phyloP scores from a whole-genome alignment of 2,888 invertebrate genomes.

The Pyralis farinalis region DNA sequence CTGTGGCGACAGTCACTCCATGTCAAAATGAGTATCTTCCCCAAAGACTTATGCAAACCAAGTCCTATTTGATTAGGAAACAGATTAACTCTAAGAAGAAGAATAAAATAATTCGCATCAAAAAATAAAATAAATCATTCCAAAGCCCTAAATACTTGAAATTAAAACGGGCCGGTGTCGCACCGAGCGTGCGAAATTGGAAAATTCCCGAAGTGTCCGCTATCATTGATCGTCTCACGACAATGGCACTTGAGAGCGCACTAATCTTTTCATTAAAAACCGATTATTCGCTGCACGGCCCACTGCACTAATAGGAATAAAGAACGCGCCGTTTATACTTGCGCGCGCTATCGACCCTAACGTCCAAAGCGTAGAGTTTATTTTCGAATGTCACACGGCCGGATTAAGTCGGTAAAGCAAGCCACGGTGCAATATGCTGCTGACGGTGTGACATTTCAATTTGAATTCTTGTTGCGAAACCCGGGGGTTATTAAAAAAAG shows the following conservation, averaged over 20 bases:
- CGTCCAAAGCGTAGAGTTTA: slow-evolving; percentile 24
- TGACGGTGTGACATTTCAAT: slow-evolving; percentile 74
- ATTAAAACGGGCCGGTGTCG: slow-evolving; percentile 30
- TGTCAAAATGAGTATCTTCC: no score
- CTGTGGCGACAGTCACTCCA: no score
- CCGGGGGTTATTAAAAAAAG: slow-evolving; percentile 55
- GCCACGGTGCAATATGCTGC: slow-evolving; percentile 57
- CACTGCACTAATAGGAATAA: slow-evolving; percentile 74
- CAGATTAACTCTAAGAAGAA: no score
- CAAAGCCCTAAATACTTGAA: slow-evolving; percentile 2
- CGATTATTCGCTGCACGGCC: slow-evolving; percentile 75
- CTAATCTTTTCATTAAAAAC: slow-evolving; percentile 81
- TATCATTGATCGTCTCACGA: slow-evolving; percentile 58
- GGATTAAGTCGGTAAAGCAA: slow-evolving; percentile 24
- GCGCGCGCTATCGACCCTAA: slow-evolving; percentile 26
- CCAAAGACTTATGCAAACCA: no score
- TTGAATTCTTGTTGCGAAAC: slow-evolving; percentile 65
- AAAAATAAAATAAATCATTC: neutral
- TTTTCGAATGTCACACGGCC: slow-evolving; percentile 18
- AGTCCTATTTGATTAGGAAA: no score
- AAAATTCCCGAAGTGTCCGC: slow-evolving; percentile 69
- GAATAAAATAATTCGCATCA: no score
- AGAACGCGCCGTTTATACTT: slow-evolving; percentile 36
- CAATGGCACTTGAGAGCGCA: slow-evolving; percentile 55
- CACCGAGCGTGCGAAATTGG: slow-evolving; percentile 57